Percentiles rank a stretch among this genome's conserved stretches.
Evolutionary conservation across 2,888 invertebrate species (phyloP).

Genomic region (Eupithecia subfuscata): DNA sequence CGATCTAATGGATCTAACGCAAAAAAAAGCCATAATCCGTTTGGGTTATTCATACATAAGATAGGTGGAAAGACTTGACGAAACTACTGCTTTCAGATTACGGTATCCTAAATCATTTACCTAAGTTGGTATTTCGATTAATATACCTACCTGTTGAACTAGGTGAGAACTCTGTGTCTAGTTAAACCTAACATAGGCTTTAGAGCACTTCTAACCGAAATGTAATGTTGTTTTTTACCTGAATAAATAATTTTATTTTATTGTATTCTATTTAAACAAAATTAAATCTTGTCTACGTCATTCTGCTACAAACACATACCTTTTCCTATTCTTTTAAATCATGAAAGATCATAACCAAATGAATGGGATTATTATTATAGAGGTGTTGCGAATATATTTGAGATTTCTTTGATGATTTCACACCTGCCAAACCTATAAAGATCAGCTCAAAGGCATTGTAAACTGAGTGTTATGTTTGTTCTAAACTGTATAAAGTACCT

Average conservation of each 20-base stretch:
- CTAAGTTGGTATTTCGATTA: too few species aligned
- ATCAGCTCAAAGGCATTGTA: conserved; percentile 40
- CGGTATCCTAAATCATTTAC: background rate
- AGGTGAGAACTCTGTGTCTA: too few species aligned
- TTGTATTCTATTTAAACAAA: too few species aligned
- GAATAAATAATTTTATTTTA: too few species aligned
- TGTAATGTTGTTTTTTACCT: too few species aligned
- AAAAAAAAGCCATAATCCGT: background rate
- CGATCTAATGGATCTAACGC: background rate
- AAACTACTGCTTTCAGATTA: background rate
- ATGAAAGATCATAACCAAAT: conserved; percentile 12
- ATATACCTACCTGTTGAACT: too few species aligned
- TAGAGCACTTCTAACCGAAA: too few species aligned
- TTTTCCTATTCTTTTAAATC: background rate
- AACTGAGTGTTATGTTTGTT: conserved; percentile 29
- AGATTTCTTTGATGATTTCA: conserved; percentile 61
- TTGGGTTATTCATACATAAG: background rate
- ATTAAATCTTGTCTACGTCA: background rate
- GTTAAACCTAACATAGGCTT: too few species aligned
- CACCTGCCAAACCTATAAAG: conserved; percentile 51
- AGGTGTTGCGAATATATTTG: conserved; percentile 19
- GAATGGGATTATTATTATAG: conserved; percentile 22
- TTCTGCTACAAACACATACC: background rate
- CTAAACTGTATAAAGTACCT: background rate
- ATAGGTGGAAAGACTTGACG: background rate